Evolutionary conservation across 2,888 invertebrate genomes (phyloP).

Genomic region (Xestia rhomboidea): DNA sequence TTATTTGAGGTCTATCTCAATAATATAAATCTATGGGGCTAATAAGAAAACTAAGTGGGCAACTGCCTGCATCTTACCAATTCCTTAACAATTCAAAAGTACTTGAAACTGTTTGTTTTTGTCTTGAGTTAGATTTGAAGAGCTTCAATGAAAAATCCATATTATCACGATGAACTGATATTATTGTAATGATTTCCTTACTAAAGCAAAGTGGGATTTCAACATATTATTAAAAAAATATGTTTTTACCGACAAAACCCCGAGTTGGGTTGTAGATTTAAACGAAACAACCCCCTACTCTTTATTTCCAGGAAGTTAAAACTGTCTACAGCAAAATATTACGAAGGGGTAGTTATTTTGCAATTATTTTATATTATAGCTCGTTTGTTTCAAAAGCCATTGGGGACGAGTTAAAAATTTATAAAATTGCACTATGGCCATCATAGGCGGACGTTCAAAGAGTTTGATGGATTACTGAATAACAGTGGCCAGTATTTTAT

Average conservation of each 20-base stretch:
- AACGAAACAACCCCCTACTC: background rate
- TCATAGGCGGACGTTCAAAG: background rate
- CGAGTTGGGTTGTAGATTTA: too few relatives aligned
- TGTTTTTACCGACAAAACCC: background rate
- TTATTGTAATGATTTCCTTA: too few relatives aligned
- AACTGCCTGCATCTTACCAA: background rate
- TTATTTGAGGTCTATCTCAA: background rate
- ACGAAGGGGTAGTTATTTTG: background rate
- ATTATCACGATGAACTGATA: too few relatives aligned
- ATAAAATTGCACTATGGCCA: conserved; percentile 2
- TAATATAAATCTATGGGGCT: background rate
- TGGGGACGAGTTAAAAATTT: background rate
- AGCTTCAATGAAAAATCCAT: too few relatives aligned
- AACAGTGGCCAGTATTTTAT: background rate
- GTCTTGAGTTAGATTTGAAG: too few relatives aligned
- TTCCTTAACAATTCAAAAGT: background rate
- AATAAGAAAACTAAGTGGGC: too few relatives aligned
- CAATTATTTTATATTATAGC: conserved; percentile 12
- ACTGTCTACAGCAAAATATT: background rate
- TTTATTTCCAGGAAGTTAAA: background rate
- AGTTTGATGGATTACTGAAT: conserved; percentile 17
- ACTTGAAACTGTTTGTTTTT: too few relatives aligned
- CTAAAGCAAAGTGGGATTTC: too few relatives aligned
- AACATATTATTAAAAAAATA: background rate
- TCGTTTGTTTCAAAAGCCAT: background rate